phyloP scores from a whole-genome alignment of 1,140 invertebrate species.

The Micrasema longulum region DNA sequence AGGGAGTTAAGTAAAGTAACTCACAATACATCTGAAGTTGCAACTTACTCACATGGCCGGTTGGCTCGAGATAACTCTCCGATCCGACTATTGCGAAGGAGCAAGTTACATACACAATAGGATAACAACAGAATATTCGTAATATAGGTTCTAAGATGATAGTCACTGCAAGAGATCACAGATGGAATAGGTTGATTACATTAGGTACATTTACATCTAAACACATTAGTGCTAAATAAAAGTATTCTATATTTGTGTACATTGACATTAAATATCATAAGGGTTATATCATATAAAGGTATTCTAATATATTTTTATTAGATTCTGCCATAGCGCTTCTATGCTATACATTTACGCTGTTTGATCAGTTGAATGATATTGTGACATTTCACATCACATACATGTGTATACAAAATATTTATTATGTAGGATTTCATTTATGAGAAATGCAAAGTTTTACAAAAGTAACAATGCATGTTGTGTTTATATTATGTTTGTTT shows the following conservation, averaged over 20 bases:
- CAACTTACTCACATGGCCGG: neutral
- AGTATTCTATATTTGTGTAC: constrained; percentile 19
- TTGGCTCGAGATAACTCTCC: neutral
- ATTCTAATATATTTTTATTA: neutral
- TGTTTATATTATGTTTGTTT: neutral
- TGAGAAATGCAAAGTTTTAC: too few species aligned
- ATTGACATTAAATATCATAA: constrained; percentile 26
- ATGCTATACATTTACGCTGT: neutral
- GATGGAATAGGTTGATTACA: constrained; percentile 46
- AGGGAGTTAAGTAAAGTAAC: constrained; percentile 16
- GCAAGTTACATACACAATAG: constrained; percentile 35
- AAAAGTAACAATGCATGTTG: too few species aligned
- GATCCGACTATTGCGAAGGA: neutral
- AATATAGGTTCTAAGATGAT: constrained; percentile 50
- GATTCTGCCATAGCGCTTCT: constrained; percentile 10
- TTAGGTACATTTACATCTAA: constrained; percentile 36
- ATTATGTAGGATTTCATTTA: too few species aligned
- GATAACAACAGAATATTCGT: constrained; percentile 33
- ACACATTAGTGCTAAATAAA: constrained; percentile 26
- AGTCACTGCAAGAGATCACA: constrained; percentile 55
- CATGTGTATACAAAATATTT: too few species aligned
- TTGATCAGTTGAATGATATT: neutral
- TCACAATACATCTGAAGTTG: neutral
- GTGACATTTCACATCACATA: too few species aligned
- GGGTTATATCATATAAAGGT: constrained; percentile 9